Conservation (phyloP, 2,113 vertebrate genomes). For the Zosterops lateralis region DNA sequence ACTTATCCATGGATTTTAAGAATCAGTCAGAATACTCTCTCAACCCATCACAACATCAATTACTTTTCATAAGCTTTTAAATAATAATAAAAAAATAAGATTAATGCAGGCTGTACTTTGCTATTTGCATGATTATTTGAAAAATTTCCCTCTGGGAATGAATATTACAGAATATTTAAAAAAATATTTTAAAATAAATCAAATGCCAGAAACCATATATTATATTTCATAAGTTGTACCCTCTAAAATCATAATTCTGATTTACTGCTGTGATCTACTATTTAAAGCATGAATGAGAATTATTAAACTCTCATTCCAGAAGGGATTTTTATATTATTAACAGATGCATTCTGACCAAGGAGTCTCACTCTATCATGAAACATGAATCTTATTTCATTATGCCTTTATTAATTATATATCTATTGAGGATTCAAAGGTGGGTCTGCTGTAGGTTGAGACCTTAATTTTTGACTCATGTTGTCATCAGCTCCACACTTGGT, state of each 20-base stretch:
- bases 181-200: conserved; percentile 58
- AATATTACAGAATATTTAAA: conserved; percentile 18
- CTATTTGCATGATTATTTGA: conserved; percentile 50
- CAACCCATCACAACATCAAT: not conserved
- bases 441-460: not conserved
- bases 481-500: conserved; percentile 1
- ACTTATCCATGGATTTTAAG: not conserved
- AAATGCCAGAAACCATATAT: conserved; percentile 61
- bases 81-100: not conserved
- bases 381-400: conserved; percentile 38
- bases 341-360: conserved; percentile 58
- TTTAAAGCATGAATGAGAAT: conserved; percentile 66
- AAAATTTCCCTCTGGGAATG: conserved; percentile 15
- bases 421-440: not conserved
- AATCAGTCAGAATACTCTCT: not conserved
- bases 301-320: conserved; percentile 68
- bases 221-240: conserved; percentile 51
- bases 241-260: conserved; percentile 61
- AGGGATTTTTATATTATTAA: conserved; percentile 71
- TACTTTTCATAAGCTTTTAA: conserved; percentile 19
- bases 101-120: not conserved
- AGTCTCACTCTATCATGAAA: conserved; percentile 48
- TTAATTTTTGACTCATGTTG: conserved; percentile 9
- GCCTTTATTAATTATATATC: conserved; percentile 36
- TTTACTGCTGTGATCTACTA: conserved; percentile 67